Conservation (phyloP, 2,797 vertebrate genomes). For the Characodon lateralis region DNA sequence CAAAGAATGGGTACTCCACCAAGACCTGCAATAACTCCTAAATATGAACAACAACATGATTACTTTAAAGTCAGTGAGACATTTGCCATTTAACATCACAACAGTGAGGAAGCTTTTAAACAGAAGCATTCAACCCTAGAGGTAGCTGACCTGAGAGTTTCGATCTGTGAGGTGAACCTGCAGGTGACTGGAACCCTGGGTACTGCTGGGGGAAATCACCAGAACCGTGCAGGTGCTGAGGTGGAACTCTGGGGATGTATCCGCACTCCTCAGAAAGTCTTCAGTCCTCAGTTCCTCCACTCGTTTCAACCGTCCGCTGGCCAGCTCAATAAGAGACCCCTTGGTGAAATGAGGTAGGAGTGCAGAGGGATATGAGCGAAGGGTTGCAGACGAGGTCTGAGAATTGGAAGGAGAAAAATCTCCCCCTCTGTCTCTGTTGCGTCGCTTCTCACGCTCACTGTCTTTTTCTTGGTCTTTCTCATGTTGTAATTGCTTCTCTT, state of each 20-base stretch:
- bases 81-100: slow-evolving; percentile 15
- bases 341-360: slow-evolving; percentile 88
- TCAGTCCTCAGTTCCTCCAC: slow-evolving; percentile 84
- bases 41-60: slow-evolving; percentile 59
- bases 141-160: slow-evolving; percentile 83
- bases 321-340: slow-evolving; percentile 85
- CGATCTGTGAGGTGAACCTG: slow-evolving; percentile 84
- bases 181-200: slow-evolving; percentile 81
- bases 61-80: slow-evolving; percentile 35
- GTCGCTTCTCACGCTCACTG: slow-evolving; percentile 56
- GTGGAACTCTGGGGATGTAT: slow-evolving; percentile 83
- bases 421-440: slow-evolving; percentile 60
- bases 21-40: slow-evolving; percentile 86
- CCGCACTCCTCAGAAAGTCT: slow-evolving; percentile 83
- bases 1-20: slow-evolving; percentile 86
- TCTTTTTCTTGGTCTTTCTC: slow-evolving; percentile 71
- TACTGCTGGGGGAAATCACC: slow-evolving; percentile 75
- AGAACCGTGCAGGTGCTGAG: slow-evolving; percentile 84
- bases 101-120: slow-evolving; percentile 1
- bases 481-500: slow-evolving; percentile 62
- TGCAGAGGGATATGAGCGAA: slow-evolving; percentile 66
- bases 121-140: background rate
- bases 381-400: slow-evolving; percentile 54
- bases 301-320: slow-evolving; percentile 78
- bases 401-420: slow-evolving; percentile 57